Evolutionary conservation across 2,113 vertebrate genomes (phyloP).

Genomic region (Cyrtonyx montezumae): DNA sequence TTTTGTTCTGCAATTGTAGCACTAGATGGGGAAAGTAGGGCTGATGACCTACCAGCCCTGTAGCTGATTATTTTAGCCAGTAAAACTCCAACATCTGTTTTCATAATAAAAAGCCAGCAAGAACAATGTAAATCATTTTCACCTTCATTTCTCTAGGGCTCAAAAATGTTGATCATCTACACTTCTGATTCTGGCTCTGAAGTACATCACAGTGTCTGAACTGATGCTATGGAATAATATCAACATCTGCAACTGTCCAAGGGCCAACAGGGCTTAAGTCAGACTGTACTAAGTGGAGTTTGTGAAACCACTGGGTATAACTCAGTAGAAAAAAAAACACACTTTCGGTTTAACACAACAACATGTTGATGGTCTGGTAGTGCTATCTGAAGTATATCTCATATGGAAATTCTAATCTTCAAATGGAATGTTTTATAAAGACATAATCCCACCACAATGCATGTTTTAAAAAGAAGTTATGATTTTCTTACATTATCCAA

Average conservation of each 20-base stretch:
- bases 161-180: slow-evolving; percentile 40
- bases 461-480: not conserved
- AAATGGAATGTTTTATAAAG: not conserved
- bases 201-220: slow-evolving; percentile 2
- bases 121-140: slow-evolving; percentile 57
- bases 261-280: not conserved
- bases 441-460: not conserved
- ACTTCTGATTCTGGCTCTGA: slow-evolving; percentile 10
- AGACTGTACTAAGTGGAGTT: not conserved
- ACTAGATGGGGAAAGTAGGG: slow-evolving; percentile 9
- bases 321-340: not conserved
- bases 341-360: not conserved
- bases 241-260: slow-evolving; percentile 12
- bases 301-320: not conserved
- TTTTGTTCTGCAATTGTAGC: slow-evolving; percentile 56
- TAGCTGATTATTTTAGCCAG: slow-evolving; percentile 21
- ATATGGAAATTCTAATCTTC: not conserved
- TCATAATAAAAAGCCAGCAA: slow-evolving; percentile 50
- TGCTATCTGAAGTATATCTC: not conserved
- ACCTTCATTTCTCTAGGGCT: slow-evolving; percentile 18
- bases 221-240: not conserved
- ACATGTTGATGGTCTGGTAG: not conserved
- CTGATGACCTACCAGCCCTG: slow-evolving; percentile 40
- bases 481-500: not conserved
- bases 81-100: slow-evolving; percentile 62